These are phyloP conservation scores for Cactoblastis cactorum DNA, from an alignment of 2,888 invertebrate species.

Conservation along the genomic window DNA sequence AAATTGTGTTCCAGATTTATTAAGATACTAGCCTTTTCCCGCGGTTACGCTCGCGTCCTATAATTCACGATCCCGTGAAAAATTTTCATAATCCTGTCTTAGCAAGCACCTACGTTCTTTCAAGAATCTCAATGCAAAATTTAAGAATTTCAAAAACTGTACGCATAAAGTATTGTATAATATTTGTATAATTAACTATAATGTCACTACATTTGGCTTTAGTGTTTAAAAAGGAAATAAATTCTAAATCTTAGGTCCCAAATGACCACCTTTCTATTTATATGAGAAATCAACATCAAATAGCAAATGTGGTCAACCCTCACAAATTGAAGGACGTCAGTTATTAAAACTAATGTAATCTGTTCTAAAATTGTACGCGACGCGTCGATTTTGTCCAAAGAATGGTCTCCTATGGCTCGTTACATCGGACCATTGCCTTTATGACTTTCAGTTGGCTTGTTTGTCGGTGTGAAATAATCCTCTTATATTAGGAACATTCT, in stretches of 20 bases:
- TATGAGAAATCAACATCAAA: not conserved
- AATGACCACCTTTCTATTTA: not conserved
- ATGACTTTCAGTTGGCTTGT: not conserved
- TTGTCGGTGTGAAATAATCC: not conserved
- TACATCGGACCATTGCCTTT: constrained; percentile 3
- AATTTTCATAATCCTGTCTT: too few species aligned
- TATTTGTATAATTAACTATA: too few species aligned
- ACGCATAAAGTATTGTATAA: too few species aligned
- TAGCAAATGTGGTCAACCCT: not conserved
- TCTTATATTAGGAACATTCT: not conserved
- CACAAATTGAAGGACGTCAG: not conserved
- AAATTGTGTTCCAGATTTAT: not conserved
- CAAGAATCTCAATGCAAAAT: too few species aligned
- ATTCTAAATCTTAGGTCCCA: not conserved
- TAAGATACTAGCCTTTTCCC: too few species aligned
- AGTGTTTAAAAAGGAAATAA: too few species aligned
- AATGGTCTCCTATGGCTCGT: constrained; percentile 2
- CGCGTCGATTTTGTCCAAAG: not conserved
- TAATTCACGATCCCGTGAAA: too few species aligned
- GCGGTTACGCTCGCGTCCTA: too few species aligned
- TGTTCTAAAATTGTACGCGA: not conserved
- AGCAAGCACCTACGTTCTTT: too few species aligned
- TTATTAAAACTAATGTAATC: constrained; percentile 5
- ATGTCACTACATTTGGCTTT: too few species aligned
- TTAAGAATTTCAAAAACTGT: too few species aligned